Base-by-base conservation (phyloP, 1,140 invertebrate genomes). In the Drosophila yakuba region DNA sequence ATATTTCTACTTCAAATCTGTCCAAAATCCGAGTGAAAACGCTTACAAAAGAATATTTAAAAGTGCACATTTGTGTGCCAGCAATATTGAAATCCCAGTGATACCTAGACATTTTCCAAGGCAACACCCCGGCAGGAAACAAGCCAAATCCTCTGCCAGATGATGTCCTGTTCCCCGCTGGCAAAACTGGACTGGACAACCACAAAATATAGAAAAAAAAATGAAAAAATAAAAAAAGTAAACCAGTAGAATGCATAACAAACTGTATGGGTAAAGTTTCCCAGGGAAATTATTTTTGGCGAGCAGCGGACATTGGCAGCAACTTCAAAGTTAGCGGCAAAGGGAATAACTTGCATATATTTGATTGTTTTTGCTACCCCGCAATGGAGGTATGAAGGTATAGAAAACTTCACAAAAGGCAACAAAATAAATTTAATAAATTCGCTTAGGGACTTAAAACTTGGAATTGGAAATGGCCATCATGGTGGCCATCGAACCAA, bases 181-280 rank as follows among this genome's bases (percentile, higher is more conserved):
- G 20, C 63, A n/a, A 17, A 17, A 38, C 36, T 36, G 63, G 36
- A 43, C 44, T 41, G 43, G 32, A 41, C 23, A 56, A 28, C 41
- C 32, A 7, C 14, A 20, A 17, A 11, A 15, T 41, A 14, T 14
- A 38, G 4, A 43, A 39, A 7, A 12, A 17, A 17, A 11, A 43
- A 14, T 54, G 12, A 36, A 14, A 12, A 12, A 12, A 50, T 15
- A 2, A 15, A 20, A 17, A 11, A n/a, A 25, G 41, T 35, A 64
- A 50, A 14, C 54, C 23, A 20, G 35, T 35, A 28, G 68, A 71
- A 80, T 84, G 57, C 81, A 78, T 64, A 86, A 71, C 81, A 79
- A 83, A 78, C 69, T 83, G 78, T 81, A 64, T 71, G 67, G 61
- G 67, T 61, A 84, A 85, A 85, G 81, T 85, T 84, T 73, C 5